phyloP scores from a whole-genome alignment of 2,113 vertebrate genomes.

The Pan paniscus region DNA sequence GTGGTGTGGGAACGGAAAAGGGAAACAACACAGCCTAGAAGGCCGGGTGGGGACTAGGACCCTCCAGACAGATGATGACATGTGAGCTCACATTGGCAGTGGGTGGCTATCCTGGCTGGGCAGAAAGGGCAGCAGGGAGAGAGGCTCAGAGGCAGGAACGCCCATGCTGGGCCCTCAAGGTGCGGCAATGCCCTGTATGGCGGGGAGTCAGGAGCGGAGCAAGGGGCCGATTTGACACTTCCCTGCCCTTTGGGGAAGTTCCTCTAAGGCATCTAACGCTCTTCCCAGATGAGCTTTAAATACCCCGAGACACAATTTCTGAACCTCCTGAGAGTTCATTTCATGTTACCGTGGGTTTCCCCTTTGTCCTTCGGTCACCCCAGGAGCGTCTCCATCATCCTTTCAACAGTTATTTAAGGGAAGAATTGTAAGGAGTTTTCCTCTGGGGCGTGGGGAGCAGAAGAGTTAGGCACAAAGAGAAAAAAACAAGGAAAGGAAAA shows the following conservation, averaged over 20 bases:
- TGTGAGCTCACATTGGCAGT: neutral
- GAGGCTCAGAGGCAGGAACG: neutral
- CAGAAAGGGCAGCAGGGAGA: too few relatives aligned
- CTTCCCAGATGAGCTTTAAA: neutral
- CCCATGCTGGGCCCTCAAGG: too few relatives aligned
- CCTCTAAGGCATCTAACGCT: neutral
- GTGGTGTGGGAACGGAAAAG: accelerated
- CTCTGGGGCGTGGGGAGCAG: neutral
- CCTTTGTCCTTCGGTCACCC: neutral
- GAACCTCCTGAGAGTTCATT: neutral
- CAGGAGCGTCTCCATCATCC: too few relatives aligned
- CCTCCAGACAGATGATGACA: neutral
- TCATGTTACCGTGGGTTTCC: neutral
- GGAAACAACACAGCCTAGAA: neutral
- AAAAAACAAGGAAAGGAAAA: too few relatives aligned
- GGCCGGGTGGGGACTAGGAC: neutral
- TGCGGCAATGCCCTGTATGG: neutral
- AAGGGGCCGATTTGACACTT: neutral
- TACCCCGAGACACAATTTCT: neutral
- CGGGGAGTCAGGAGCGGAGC: neutral
- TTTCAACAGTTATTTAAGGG: neutral
- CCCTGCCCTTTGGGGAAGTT: neutral
- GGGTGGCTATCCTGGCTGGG: neutral
- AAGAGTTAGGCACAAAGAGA: too few relatives aligned
- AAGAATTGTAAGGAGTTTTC: neutral